Evolutionary conservation across 2,888 invertebrate species (phyloP).

Genomic region (Hydroisotoma schaefferi): DNA sequence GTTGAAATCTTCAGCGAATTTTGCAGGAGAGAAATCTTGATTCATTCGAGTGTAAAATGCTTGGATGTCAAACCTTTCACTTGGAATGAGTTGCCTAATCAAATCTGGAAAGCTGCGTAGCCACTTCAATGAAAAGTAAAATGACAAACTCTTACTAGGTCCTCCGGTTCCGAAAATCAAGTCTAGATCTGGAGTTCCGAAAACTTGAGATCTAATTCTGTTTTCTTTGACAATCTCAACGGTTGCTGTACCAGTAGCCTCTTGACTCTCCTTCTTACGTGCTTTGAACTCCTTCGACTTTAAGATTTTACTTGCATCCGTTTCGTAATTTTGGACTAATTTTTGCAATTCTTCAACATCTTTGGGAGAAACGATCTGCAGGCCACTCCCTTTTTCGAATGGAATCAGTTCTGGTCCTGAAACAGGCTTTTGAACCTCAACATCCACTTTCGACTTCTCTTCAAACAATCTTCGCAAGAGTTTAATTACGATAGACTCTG

Average conservation of each 20-base stretch:
- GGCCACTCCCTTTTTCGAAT: conserved; percentile 4
- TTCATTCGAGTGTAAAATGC: conserved; percentile 42
- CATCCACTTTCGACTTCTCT: conserved; percentile 26
- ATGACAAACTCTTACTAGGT: conserved; percentile 38
- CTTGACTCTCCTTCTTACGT: too few relatives aligned
- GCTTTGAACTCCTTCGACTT: conserved; percentile 6
- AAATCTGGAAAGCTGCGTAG: conserved; percentile 44
- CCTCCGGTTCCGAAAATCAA: conserved; percentile 41
- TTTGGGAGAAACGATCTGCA: conserved; percentile 18
- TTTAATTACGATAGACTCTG: conserved; percentile 33
- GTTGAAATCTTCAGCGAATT: conserved; percentile 40
- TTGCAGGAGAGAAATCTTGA: conserved; percentile 36
- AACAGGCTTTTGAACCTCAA: not conserved
- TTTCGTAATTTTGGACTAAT: conserved; percentile 41
- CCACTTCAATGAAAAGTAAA: conserved; percentile 47
- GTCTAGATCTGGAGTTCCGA: conserved; percentile 39
- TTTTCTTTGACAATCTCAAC: not conserved
- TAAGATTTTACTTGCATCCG: conserved; percentile 29
- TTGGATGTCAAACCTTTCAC: conserved; percentile 46
- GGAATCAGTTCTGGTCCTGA: conserved; percentile 8
- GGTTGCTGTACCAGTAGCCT: not conserved
- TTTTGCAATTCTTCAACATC: conserved; percentile 38
- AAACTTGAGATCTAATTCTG: not conserved
- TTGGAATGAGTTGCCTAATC: conserved; percentile 44
- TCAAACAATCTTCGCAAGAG: conserved; percentile 40